Percentiles rank a stretch among this genome's conserved stretches.
phyloP scores from a whole-genome alignment of 2,113 vertebrate species.

The Macrotus californicus region DNA sequence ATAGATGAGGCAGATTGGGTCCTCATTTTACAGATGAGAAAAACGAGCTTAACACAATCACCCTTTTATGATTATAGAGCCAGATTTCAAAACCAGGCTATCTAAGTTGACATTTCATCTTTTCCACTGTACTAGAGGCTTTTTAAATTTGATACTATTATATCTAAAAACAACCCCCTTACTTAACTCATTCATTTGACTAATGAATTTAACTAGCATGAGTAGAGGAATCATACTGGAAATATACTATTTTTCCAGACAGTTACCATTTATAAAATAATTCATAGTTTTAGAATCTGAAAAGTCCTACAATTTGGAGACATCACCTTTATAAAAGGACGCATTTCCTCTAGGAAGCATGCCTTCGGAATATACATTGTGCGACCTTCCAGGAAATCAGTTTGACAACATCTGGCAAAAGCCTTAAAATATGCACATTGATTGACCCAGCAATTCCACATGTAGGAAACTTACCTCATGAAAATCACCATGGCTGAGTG shows the following conservation, averaged over 20 bases:
- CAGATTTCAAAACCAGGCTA: background rate
- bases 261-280: constrained; percentile 9
- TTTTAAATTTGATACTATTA: background rate
- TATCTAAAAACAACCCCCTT: background rate
- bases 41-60: background rate
- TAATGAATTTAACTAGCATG: background rate
- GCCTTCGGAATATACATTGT: background rate
- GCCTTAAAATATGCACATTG: background rate
- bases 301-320: background rate
- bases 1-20: background rate
- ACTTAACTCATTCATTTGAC: background rate
- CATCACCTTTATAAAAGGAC: background rate
- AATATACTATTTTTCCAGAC: background rate
- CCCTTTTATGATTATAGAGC: background rate
- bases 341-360: background rate
- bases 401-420: background rate
- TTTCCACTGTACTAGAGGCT: background rate
- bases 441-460: background rate
- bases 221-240: background rate
- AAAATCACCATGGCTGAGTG: background rate
- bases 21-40: background rate
- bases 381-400: background rate
- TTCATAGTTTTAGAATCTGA: background rate
- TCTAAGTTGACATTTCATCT: background rate
- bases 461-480: background rate